Conservation (phyloP, 1,140 invertebrate genomes). For the Campoletis sonorensis region DNA sequence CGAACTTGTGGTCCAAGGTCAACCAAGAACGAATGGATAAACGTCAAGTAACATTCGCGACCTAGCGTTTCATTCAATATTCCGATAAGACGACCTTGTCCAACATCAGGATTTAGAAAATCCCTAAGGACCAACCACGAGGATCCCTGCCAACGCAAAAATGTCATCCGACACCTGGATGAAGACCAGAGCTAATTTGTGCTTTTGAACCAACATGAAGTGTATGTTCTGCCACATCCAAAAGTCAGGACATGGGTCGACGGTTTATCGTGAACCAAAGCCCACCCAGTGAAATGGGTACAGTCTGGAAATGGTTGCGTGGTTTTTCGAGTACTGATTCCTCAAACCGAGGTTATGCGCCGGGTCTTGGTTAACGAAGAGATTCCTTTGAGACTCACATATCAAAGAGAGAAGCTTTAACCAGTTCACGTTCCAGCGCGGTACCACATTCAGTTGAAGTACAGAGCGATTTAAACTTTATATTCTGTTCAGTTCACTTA, state of each 20-base stretch:
- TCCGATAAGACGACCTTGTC: not conserved
- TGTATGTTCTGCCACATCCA: not conserved
- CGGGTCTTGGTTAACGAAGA: constrained; percentile 30
- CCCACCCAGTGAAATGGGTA: not conserved
- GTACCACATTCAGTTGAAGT: not conserved
- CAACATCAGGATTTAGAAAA: not conserved
- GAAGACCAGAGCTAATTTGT: no score
- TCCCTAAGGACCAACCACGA: no score
- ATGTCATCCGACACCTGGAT: no score
- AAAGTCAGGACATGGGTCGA: not conserved
- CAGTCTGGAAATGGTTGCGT: not conserved
- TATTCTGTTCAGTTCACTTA: not conserved
- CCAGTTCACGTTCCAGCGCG: constrained; percentile 10
- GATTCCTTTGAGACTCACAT: constrained; percentile 46
- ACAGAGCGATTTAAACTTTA: constrained; percentile 37
- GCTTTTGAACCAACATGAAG: not conserved
- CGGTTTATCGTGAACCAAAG: not conserved
- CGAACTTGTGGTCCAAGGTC: not conserved
- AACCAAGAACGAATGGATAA: not conserved
- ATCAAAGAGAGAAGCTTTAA: constrained; percentile 38
- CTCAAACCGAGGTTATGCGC: constrained; percentile 40
- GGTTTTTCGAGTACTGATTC: constrained; percentile 39
- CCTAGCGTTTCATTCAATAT: not conserved
- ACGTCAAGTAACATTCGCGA: not conserved
- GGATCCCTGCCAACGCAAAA: no score